Base-by-base conservation (phyloP, 2,113 vertebrate genomes). In the Anser brachyrhynchus region DNA sequence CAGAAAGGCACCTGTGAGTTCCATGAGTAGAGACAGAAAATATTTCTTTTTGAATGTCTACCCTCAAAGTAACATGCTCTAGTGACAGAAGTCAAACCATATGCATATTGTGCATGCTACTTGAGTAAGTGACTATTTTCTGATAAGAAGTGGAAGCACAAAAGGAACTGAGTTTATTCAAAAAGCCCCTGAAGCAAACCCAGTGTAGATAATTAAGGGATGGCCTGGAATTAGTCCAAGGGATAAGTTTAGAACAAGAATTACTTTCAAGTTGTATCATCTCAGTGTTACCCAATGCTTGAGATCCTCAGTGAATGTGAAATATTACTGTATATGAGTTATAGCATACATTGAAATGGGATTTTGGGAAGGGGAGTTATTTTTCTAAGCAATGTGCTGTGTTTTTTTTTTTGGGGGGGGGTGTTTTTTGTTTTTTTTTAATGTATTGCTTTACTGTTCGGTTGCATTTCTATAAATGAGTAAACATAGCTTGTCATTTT, bases 111-210 rank as follows among this genome's bases (percentile, higher is more conserved):
- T 1, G 10, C 55, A 66, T 78, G 12, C 29, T 74, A 26, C 65
- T 83, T 73, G 39, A 59, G 31, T 39, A 26, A n/a, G 41, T 31
- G 22, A 35, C 31, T 26, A 33, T 66, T 73, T 91, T 59, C 74
- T 43, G 41, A 7, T 69, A 46, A 91, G 41, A 89, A 95, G 70
- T 55, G 33, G 73, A 93, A 84, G 21, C 6, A 2, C 69, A 87
- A 61, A 74, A 95, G 44, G 22, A 91, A 76, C 7, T 13, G 55
- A 93, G 33, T 84, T 90, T 84, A 79, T 89, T 81, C 37, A 70
- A 75, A 25, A 90, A 91, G n/a, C 26, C 90, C 70, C 46, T 73
- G 77, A 89, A 87, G 74, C 29, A 94, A 96, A 84, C 11, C 9
- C 37, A 49, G 15, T 10, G 26, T 12, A 49, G 29, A 33, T 23